Percentiles rank a stretch among this genome's conserved stretches.
Evolutionary conservation across 2,888 invertebrate species (phyloP).

Genomic region (Nezara viridula): DNA sequence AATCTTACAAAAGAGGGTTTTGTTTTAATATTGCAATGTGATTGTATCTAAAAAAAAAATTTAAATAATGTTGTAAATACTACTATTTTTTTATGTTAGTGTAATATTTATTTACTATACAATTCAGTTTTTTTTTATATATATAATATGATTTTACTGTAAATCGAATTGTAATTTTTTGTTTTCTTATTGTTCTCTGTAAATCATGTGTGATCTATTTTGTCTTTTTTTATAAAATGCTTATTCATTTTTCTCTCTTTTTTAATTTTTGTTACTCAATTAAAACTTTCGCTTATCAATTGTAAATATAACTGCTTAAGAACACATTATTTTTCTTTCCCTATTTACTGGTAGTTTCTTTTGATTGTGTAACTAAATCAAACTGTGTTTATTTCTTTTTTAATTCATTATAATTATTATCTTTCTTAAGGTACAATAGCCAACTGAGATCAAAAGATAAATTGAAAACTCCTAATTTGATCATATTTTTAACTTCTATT

Average conservation of each 20-base stretch:
- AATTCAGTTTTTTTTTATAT: not conserved
- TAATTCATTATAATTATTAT: not conserved
- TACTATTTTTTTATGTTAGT: not conserved
- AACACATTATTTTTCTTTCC: not conserved
- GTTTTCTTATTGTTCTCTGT: not conserved
- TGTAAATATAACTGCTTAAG: not conserved
- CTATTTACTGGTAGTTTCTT: not conserved
- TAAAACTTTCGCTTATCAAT: not conserved
- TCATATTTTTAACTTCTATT: too few relatives aligned
- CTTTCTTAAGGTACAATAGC: too few relatives aligned
- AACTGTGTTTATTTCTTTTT: not conserved
- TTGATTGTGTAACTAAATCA: not conserved
- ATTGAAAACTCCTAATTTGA: too few relatives aligned
- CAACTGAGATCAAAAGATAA: too few relatives aligned
- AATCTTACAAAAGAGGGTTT: not conserved
- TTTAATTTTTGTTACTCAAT: not conserved
- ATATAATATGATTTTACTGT: not conserved
- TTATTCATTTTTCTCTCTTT: not conserved
- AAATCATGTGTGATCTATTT: not conserved
- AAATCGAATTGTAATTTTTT: not conserved
- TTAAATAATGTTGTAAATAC: not conserved
- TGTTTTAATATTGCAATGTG: not conserved
- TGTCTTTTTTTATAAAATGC: not conserved
- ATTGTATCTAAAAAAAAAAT: not conserved
- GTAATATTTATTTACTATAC: not conserved